Evolutionary conservation across 1,140 invertebrate species (phyloP).

Genomic region (Dendrolimus kikuchii): DNA sequence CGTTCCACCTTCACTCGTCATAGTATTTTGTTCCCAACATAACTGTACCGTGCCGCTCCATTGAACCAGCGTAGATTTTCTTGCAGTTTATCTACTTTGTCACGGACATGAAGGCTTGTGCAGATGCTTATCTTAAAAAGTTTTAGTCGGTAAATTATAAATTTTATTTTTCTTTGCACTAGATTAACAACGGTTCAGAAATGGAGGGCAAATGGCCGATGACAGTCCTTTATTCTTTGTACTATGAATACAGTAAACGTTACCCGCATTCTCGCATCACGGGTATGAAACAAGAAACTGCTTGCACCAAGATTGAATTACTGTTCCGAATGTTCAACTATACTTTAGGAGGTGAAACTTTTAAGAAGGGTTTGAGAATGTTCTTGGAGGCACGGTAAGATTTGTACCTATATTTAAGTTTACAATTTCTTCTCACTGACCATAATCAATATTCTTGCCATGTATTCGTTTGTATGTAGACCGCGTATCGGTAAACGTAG

Average conservation of each 20-base stretch:
- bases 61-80: too few species aligned
- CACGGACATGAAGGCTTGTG: too few species aligned
- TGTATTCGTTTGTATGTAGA: too few species aligned
- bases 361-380: constrained; percentile 81
- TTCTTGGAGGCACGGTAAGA: constrained; percentile 77
- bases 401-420: not conserved
- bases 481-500: too few species aligned
- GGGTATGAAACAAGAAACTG: constrained; percentile 81
- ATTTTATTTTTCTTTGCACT: constrained; percentile 9
- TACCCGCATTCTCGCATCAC: constrained; percentile 81
- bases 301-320: constrained; percentile 84
- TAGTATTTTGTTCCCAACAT: too few species aligned
- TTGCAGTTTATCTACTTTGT: too few species aligned
- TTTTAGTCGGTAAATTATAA: too few species aligned
- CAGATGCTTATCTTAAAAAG: too few species aligned
- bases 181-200: constrained; percentile 78
- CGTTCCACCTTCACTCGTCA: too few species aligned
- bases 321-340: constrained; percentile 94
- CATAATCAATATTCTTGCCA: too few species aligned
- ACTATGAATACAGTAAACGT: constrained; percentile 82
- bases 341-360: constrained; percentile 85
- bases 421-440: too few species aligned
- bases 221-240: constrained; percentile 81
- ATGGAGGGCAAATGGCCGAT: constrained; percentile 84
- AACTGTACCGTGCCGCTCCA: too few species aligned